These are phyloP conservation scores for Solenodon paradoxus DNA, from an alignment of 2,113 vertebrate species.

Conservation along the genomic window DNA sequence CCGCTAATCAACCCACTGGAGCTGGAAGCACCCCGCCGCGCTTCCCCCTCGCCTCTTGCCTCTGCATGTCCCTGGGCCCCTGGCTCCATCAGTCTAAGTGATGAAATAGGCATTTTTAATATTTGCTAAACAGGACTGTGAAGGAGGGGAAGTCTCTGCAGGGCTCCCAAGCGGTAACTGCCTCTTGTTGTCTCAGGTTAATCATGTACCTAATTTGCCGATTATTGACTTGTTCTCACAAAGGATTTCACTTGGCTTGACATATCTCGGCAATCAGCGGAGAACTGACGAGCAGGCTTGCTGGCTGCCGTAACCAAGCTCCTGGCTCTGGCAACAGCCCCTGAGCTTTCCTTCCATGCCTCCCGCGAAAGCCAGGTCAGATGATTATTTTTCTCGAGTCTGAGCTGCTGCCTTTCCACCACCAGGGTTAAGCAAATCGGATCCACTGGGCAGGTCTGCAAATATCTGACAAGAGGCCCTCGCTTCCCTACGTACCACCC, in stretches of 20 bases:
- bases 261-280: constrained; percentile 80
- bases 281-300: constrained; percentile 80
- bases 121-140: constrained; percentile 81
- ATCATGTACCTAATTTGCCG: constrained; percentile 87
- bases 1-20: neutral
- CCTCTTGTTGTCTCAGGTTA: constrained; percentile 84
- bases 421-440: constrained; percentile 52
- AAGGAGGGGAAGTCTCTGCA: constrained; percentile 83
- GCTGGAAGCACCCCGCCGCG: neutral
- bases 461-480: neutral
- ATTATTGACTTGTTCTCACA: constrained; percentile 86
- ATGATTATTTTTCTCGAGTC: constrained; percentile 42
- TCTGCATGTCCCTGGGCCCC: constrained; percentile 54
- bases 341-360: constrained; percentile 76
- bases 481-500: neutral
- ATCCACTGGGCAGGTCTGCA: too few relatives aligned
- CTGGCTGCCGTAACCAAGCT: constrained; percentile 74
- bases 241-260: constrained; percentile 84
- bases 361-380: constrained; percentile 60
- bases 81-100: constrained; percentile 77
- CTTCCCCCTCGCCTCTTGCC: neutral
- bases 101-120: constrained; percentile 82
- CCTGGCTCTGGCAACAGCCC: constrained; percentile 72
- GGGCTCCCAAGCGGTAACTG: constrained; percentile 79
- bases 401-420: constrained; percentile 48